Base-by-base conservation (phyloP, 2,113 vertebrate species). In the Zootoca vivipara region DNA sequence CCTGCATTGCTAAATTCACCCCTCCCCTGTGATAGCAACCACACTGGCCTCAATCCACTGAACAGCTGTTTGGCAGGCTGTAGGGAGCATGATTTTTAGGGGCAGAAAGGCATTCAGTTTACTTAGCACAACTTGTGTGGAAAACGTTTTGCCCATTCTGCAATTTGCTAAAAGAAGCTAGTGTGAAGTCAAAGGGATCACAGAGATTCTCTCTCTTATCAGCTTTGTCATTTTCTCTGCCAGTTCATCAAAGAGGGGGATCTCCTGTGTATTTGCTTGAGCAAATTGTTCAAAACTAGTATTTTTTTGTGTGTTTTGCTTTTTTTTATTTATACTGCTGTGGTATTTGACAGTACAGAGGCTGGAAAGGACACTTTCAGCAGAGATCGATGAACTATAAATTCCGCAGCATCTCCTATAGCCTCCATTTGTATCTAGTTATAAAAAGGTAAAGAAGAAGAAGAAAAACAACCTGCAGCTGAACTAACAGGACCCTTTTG, bases 261-360 rank as follows among this genome's bases (percentile, higher is more conserved):
- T 92, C 91, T 90, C 93, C 86, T 92, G 89, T 4, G 46, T 70
- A 0, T 93, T 95, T 95, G 93, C 94, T 94, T 94, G 92, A 90
- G 85, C 58, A 89, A 0, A 35, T 73, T 84, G 90, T 82, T 87
- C 91, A 88, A 82, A 85, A 88, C 89, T 90, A 90, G 92, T 92
- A 92, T 91, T 91, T 18, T 90, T 82, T 82, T 91, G 89, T 85
- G 89, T 28, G 73, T 16, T 15, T 83, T 42, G 87, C 91, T 90
- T 93, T 82, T 93, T 82, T 74, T 40, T 5, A 0, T 18, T 18
- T 38, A 40, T 20, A 20, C 35, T 40, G 73, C 18, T 22, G 5
- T 1, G 8, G 67, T 69, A 28, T 69, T 3, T 28, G 9, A 5
- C 3, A 30, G 46, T 16, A 3, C 28, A 30, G 56, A 33, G 8